These are phyloP conservation scores for Halictus ligatus DNA, from an alignment of 2,888 invertebrate genomes.

Conservation along the genomic window DNA sequence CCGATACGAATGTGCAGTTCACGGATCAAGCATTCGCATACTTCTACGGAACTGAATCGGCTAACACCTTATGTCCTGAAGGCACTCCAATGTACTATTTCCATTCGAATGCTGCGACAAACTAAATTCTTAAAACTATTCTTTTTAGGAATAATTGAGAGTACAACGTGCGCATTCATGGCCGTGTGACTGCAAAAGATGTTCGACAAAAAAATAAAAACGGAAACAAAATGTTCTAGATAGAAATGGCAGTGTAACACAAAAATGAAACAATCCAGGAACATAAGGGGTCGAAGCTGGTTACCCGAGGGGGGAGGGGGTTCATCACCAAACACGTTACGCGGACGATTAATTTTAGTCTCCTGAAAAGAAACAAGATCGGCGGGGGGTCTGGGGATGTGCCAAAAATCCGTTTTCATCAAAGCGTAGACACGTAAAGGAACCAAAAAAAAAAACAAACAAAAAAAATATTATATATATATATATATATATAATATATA, in stretches of 20 bases:
- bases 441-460: constrained; percentile 45
- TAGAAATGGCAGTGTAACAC: neutral
- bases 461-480: neutral
- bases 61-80: constrained; percentile 6
- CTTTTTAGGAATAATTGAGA: neutral
- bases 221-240: neutral
- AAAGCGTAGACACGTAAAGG: constrained; percentile 71
- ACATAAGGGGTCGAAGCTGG: neutral
- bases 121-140: neutral
- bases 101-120: neutral
- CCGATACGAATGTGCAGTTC: neutral
- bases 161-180: neutral
- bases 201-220: neutral
- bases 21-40: neutral
- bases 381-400: constrained; percentile 62
- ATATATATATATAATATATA: no score
- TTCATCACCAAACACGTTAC: constrained; percentile 82
- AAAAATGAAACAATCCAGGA: neutral
- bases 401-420: constrained; percentile 80
- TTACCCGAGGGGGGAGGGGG: neutral
- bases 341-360: constrained; percentile 70
- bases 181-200: neutral
- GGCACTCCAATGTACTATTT: neutral
- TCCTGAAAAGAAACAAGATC: constrained; percentile 78
- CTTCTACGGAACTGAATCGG: neutral